Evolutionary conservation across 1,140 invertebrate species (phyloP), one percentile per base, ranked within the genome.

Genomic region (Antheraea pernyi): DNA sequence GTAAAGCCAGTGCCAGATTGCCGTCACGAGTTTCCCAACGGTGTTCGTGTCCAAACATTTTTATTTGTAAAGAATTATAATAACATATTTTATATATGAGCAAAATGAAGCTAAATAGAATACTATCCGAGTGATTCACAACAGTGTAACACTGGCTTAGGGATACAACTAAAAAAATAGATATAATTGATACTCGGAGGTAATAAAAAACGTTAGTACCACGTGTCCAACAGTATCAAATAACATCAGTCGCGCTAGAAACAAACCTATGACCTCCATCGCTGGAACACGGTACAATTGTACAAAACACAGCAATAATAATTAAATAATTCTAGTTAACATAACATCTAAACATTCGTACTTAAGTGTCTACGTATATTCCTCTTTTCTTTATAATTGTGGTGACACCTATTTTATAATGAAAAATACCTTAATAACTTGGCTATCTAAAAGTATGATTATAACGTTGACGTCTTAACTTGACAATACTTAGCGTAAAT

Each of bases 161-260:
- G 69, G 70, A 70, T 72, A 78, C 83, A 53, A 84, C 83, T 86
- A 88, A 89, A n/a, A n/a, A 89, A 80, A 85, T 88, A 87, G 70
- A 83, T 86, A 86, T 87, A 90, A 91, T 89, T 89, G 87, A 91
- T 91, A 91, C 88, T 91, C 89, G 88, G 89, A 91, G 89, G 89
- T 91, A 91, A 91, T 91, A 89, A 90, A n/a, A 30, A 83, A 91
- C 81, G 83, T 85, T 85, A 89, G 80, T 78, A 79, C 84, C 9
- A 78, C 83, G 76, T 79, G 77, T 81, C 82, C 77, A 83, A 83
- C 78, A 86, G 87, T 89, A 91, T 90, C 88, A 88, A 89, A 82
- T 85, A 84, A 84, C 84, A 83, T 88, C 86, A 88, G 85, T 88
- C 87, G 82, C 79, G 78, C 82, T 83, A 73, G 75, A 80, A 81